phyloP scores from a whole-genome alignment of 1,140 invertebrate genomes.

The Microplitis demolitor region DNA sequence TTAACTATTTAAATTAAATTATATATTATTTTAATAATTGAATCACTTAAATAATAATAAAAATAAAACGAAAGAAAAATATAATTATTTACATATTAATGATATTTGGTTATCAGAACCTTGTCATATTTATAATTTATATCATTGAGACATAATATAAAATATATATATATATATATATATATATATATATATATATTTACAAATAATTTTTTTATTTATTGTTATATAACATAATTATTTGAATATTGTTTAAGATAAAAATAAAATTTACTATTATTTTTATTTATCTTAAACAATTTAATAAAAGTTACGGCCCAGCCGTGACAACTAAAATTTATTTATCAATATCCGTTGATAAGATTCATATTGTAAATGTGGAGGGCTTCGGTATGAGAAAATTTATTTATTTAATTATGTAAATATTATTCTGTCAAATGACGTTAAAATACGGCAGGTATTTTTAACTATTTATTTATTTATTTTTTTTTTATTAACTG shows the following conservation, averaged over 20 bases:
- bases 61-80: too few relatives aligned
- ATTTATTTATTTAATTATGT: neutral
- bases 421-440: neutral
- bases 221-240: neutral
- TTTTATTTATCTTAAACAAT: neutral
- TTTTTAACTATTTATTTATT: neutral
- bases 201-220: neutral
- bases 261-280: neutral
- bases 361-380: neutral
- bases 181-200: neutral
- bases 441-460: neutral
- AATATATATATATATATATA: neutral
- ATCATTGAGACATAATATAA: neutral
- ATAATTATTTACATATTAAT: neutral
- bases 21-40: neutral
- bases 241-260: too few relatives aligned
- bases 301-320: slow-evolving; percentile 1
- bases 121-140: neutral
- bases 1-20: neutral
- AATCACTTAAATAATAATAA: neutral
- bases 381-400: slow-evolving; percentile 15
- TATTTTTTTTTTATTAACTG: neutral
- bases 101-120: neutral
- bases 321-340: neutral
- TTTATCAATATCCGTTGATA: neutral